Conservation (phyloP, 2,113 vertebrate species). For the Pterocles orientalis region DNA sequence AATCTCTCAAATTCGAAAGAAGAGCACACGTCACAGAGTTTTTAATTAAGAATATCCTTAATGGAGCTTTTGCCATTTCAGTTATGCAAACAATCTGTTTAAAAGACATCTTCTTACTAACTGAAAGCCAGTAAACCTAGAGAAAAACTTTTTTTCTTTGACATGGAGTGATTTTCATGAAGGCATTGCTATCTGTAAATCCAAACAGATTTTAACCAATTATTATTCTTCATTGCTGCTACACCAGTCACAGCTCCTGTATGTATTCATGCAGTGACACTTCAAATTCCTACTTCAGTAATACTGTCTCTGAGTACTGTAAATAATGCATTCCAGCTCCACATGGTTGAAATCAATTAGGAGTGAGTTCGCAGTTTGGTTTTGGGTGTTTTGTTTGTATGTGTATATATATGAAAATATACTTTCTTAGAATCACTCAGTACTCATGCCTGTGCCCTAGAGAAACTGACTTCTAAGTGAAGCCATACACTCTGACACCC, state of each 20-base stretch:
- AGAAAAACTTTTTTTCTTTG: background rate
- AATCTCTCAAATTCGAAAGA: background rate
- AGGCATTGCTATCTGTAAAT: background rate
- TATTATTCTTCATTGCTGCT: background rate
- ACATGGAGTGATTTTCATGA: background rate
- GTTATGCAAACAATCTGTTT: background rate
- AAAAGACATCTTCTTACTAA: background rate
- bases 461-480: background rate
- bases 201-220: background rate
- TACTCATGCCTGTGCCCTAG: background rate
- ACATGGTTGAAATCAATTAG: background rate
- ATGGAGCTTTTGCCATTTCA: background rate
- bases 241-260: background rate
- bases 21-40: background rate
- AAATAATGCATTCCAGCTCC: background rate
- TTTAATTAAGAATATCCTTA: background rate
- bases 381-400: background rate
- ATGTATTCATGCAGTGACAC: background rate
- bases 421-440: background rate
- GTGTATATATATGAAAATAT: too few species aligned
- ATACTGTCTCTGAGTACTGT: background rate
- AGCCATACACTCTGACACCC: background rate
- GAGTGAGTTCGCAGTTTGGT: background rate
- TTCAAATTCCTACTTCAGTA: background rate
- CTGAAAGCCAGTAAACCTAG: background rate